These are phyloP conservation scores for Agrilus cyanescens DNA, from an alignment of 2,888 invertebrate genomes.

Conservation along the genomic window DNA sequence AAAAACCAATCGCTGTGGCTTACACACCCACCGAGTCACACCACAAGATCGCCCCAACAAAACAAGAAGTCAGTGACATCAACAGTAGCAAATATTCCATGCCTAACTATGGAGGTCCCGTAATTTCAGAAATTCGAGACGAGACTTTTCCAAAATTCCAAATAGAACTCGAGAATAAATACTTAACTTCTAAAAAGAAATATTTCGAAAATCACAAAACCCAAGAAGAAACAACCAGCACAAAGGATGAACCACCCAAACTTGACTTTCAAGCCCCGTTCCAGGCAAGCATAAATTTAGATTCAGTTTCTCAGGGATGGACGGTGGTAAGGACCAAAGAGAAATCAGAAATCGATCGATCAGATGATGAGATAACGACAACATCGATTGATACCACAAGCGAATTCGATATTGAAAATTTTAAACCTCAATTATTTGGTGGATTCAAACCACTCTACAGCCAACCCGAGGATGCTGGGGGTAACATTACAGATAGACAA, in stretches of 20 bases:
- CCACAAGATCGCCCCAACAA: slow-evolving; percentile 16
- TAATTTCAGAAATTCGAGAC: slow-evolving; percentile 37
- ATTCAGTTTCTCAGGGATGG: slow-evolving; percentile 49
- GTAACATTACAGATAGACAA: no score
- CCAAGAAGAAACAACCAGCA: slow-evolving; percentile 13
- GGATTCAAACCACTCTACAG: slow-evolving; percentile 59
- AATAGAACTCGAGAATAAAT: slow-evolving; percentile 5
- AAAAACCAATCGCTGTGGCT: slow-evolving; percentile 52
- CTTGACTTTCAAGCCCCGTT: slow-evolving; percentile 57
- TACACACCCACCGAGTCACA: slow-evolving; percentile 47
- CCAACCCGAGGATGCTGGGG: slow-evolving; percentile 21
- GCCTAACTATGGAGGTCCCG: slow-evolving; percentile 38
- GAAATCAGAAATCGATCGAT: slow-evolving; percentile 19
- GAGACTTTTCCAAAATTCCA: neutral
- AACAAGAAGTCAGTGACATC: neutral
- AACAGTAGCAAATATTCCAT: slow-evolving; percentile 32
- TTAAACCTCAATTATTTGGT: slow-evolving; percentile 55
- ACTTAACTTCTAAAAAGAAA: slow-evolving; percentile 4
- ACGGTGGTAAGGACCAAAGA: slow-evolving; percentile 39
- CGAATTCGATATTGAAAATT: slow-evolving; percentile 51
- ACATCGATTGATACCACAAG: slow-evolving; percentile 32
- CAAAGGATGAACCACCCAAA: slow-evolving; percentile 28
- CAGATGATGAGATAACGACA: slow-evolving; percentile 25
- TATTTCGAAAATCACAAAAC: slow-evolving; percentile 12
- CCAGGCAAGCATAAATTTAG: slow-evolving; percentile 52